phyloP scores from a whole-genome alignment of 2,888 invertebrate genomes.

The Drosophila affinis region DNA sequence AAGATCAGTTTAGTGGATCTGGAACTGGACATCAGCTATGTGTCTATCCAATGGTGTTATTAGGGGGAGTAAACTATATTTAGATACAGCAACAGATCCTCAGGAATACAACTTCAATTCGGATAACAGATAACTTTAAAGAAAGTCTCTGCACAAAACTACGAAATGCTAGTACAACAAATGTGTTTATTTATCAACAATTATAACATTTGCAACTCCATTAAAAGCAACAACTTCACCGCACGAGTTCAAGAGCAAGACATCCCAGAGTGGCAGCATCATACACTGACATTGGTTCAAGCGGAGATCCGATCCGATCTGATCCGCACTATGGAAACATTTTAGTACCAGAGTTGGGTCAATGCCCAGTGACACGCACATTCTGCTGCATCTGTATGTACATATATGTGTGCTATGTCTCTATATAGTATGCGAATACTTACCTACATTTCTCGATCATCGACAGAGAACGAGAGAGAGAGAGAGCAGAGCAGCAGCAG shows the following conservation, averaged over 20 bases:
- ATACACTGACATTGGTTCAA: not conserved
- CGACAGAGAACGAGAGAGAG: not conserved
- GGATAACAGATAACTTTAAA: no score
- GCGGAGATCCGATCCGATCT: not conserved
- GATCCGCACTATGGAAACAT: not conserved
- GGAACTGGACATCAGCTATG: no score
- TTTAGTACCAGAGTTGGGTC: constrained; percentile 7
- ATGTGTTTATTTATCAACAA: not conserved
- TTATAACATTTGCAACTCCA: not conserved
- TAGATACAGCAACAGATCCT: no score
- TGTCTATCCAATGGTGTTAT: no score
- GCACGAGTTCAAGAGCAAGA: not conserved
- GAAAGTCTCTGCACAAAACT: no score
- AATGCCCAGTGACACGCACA: constrained; percentile 10
- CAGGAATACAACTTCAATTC: no score
- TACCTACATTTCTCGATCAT: constrained; percentile 9
- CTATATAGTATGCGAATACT: constrained; percentile 1
- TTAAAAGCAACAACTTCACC: not conserved
- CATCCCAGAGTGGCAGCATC: not conserved
- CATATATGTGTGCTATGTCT: no score
- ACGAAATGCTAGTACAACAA: no score
- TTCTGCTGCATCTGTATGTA: not conserved
- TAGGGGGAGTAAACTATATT: no score
- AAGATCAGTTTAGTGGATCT: no score
- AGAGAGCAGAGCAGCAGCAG: not conserved